These are phyloP conservation scores for Trematomus bernacchii DNA, from an alignment of 2,797 vertebrate genomes.

Conservation along the genomic window DNA sequence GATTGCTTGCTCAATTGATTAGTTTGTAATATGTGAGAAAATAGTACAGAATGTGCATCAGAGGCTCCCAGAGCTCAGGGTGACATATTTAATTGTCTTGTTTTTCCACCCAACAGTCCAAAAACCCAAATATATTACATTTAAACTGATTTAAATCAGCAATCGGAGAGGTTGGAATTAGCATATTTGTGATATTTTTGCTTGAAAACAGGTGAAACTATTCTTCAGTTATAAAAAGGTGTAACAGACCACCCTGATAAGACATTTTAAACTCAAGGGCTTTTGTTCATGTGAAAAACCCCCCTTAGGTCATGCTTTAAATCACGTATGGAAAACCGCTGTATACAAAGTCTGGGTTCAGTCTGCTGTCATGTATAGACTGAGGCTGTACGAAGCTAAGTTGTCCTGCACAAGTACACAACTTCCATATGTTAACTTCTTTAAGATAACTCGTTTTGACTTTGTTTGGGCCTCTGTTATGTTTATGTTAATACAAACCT, in stretches of 20 bases:
- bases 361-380: background rate
- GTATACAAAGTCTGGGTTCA: background rate
- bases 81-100: background rate
- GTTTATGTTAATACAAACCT: too few species aligned
- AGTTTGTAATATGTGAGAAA: background rate
- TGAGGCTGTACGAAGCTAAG: background rate
- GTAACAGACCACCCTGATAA: background rate
- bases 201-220: background rate
- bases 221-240: background rate
- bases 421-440: background rate
- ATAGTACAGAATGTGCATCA: background rate
- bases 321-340: conserved; percentile 1
- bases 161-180: background rate
- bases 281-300: background rate
- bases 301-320: background rate
- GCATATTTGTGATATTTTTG: background rate
- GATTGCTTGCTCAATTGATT: background rate
- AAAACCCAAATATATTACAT: background rate
- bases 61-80: background rate
- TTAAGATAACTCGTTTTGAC: background rate
- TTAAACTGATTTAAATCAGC: background rate
- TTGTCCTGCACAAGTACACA: background rate
- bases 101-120: background rate
- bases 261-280: background rate
- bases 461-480: too few species aligned